These are phyloP conservation scores for Colletes collaris DNA, from an alignment of 2,888 invertebrate species.

Conservation along the genomic window DNA sequence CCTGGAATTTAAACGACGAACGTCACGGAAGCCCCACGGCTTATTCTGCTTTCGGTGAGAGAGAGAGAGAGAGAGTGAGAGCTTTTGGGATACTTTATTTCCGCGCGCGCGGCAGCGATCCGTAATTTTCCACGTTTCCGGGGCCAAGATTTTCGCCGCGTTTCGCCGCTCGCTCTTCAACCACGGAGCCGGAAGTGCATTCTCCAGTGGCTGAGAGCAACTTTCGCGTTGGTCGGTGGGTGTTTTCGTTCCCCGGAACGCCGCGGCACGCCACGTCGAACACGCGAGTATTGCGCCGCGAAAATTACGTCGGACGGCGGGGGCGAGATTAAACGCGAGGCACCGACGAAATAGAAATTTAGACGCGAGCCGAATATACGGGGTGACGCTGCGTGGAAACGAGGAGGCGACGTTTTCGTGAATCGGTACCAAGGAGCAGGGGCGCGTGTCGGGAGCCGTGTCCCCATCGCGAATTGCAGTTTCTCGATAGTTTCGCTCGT, in stretches of 20 bases:
- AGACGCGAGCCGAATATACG: no score
- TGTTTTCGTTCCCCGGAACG: constrained; percentile 3
- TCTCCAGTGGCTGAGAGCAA: constrained; percentile 7
- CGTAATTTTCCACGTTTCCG: constrained; percentile 17
- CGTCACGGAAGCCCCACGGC: neutral
- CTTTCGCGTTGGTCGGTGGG: neutral
- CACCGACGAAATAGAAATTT: no score
- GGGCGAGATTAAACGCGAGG: neutral
- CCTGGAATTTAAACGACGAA: constrained; percentile 23
- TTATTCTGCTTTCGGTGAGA: neutral
- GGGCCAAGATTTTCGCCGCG: neutral
- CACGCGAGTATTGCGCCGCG: constrained; percentile 12
- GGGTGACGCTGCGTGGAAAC: no score
- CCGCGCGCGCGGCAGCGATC: constrained; percentile 17
- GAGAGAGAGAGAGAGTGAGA: no score
- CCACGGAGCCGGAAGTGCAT: constrained; percentile 3
- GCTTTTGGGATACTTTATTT: constrained; percentile 9
- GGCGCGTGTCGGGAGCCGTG: no score
- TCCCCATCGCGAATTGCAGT: no score
- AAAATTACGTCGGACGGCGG: neutral
- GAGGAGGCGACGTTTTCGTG: no score
- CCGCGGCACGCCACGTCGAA: constrained; percentile 20
- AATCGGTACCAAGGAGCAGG: no score
- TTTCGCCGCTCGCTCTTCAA: constrained; percentile 1
- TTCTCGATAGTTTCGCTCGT: no score